Evolutionary conservation across 2,888 invertebrate genomes (phyloP), one percentile per base, ranked within the genome.

Genomic region (Cephus sareptanus): DNA sequence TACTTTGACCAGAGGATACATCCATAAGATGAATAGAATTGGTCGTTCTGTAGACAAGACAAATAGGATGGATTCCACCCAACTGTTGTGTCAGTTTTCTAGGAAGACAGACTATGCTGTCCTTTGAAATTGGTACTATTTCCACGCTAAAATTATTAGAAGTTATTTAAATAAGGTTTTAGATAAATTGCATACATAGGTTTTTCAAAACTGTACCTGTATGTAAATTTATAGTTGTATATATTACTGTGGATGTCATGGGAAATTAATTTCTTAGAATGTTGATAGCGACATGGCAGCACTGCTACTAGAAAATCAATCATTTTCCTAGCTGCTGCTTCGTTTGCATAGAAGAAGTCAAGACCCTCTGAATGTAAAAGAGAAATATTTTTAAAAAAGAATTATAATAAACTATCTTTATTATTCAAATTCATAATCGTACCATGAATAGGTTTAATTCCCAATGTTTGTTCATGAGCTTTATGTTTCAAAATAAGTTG

Each of bases 171-270:
- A 56, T 56, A 56, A 9, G 23, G 13, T 23, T 35, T 73, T 73
- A 23, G 0, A 23, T 75, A 12, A 77, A 74, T 56, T 73, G 13
- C 35, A 34, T 34, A 33, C 0, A 35, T 69, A 37, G n/a, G 70
- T 68, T 35, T 75, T 30, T 75, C 30, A 34, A 71, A 34, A 34
- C 70, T 74, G 81, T 87, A 92, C 92, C 92, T 91, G 92, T 94
- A 97, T 11, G 98, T 97, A 90, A 96, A 97, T 92, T 99, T 99
- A 92, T 98, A 99, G 92, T 99, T 99, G 92, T 97, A 99, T 23
- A 95, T 94, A 90, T 99, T 99, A 91, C 97, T 99, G 92, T 98
- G 98, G 78, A 98, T 96, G 92, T 99, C 99, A 88, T 99, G 99
- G 0, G 99, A 98, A 86, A 99, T 96, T 70, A 99, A 93, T 88